Evolutionary conservation across 2,888 invertebrate species (phyloP).

Genomic region (Microplitis deprimator): DNA sequence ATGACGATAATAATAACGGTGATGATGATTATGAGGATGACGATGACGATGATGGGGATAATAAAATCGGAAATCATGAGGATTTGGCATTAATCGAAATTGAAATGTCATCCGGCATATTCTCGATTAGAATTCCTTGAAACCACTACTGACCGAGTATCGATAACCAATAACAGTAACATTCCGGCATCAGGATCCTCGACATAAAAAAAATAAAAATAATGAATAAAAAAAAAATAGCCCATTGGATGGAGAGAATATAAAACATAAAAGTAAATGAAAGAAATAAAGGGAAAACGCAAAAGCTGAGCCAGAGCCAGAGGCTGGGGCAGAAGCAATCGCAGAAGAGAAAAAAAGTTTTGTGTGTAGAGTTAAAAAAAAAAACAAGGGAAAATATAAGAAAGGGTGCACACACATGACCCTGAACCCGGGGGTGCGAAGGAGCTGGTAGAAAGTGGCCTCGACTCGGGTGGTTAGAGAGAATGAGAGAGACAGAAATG

Average conservation of each 20-base stretch:
- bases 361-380: not conserved
- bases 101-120: constrained; percentile 22
- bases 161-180: constrained; percentile 13
- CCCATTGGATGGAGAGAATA: not conserved
- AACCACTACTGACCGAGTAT: constrained; percentile 18
- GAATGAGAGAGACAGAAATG: constrained; percentile 45
- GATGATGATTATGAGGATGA: too few relatives aligned
- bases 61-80: constrained; percentile 9
- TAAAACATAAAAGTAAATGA: constrained; percentile 7
- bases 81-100: constrained; percentile 30
- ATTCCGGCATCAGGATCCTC: not conserved
- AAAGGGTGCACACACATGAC: constrained; percentile 59
- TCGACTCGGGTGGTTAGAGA: constrained; percentile 41
- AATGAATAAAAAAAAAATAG: not conserved
- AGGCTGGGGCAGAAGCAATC: not conserved
- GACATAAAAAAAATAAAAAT: constrained; percentile 3
- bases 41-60: not conserved
- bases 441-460: constrained; percentile 34
- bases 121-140: constrained; percentile 20
- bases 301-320: constrained; percentile 1
- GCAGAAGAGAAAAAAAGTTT: not conserved
- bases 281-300: not conserved
- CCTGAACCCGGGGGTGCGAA: constrained; percentile 66
- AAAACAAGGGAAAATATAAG: constrained; percentile 12
- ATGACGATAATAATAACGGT: not conserved